A percentile compares a stretch with the other conserved stretches of the same genome.
Conservation (phyloP, 1,140 invertebrate genomes). For the Asbolus verrucosus region DNA sequence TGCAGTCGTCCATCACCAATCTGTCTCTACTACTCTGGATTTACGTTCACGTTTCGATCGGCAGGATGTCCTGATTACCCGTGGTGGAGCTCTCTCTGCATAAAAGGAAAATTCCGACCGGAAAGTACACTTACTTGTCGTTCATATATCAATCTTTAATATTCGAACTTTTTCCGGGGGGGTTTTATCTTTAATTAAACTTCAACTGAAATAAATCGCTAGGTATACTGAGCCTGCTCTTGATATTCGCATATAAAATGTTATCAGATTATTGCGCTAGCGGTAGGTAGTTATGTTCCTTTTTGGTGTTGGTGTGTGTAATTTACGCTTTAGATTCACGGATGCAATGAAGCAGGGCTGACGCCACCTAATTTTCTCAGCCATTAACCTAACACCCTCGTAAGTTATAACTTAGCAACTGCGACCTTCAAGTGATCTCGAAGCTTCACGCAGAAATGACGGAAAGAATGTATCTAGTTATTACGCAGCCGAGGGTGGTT, state of each 20-base stretch:
- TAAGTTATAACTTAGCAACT: conserved; percentile 30
- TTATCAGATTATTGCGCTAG: conserved; percentile 16
- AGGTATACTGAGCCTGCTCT: too few species aligned
- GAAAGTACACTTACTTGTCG: conserved; percentile 19
- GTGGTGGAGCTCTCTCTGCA: conserved; percentile 1
- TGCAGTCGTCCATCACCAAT: conserved; percentile 23
- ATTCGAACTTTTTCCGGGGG: background rate
- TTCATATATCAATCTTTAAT: background rate
- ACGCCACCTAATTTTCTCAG: conserved; percentile 33
- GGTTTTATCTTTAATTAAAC: conserved; percentile 21
- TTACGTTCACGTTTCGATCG: conserved; percentile 27
- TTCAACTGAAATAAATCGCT: background rate
- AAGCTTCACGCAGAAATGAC: too few species aligned
- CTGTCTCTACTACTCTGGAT: conserved; percentile 15
- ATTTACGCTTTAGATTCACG: conserved; percentile 36
- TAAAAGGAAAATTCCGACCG: conserved; percentile 8
- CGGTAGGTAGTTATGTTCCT: too few species aligned
- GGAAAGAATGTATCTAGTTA: too few species aligned
- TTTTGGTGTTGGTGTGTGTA: conserved; percentile 15
- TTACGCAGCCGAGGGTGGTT: background rate
- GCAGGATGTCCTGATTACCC: conserved; percentile 12
- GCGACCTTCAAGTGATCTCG: conserved; percentile 1
- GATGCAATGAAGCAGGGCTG: conserved; percentile 29
- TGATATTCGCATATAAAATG: conserved; percentile 4
- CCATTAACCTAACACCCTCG: conserved; percentile 38